These are phyloP conservation scores for Chauna torquata DNA, from an alignment of 2,113 vertebrate species.

Conservation along the genomic window DNA sequence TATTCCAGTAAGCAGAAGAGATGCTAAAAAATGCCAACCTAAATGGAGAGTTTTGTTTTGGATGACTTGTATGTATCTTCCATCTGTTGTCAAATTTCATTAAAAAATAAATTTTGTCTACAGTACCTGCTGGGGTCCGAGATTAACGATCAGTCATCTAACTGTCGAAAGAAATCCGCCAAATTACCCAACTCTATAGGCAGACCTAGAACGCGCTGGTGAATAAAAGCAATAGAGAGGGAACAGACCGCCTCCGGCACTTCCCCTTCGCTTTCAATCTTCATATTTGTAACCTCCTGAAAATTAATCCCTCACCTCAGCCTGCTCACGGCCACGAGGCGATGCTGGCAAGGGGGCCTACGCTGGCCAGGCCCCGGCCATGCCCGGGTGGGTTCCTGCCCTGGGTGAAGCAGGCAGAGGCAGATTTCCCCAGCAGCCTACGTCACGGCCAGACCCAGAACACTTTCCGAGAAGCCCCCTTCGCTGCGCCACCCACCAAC, in stretches of 20 bases:
- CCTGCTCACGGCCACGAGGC: background rate
- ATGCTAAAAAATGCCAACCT: background rate
- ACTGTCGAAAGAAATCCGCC: background rate
- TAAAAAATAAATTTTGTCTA: background rate
- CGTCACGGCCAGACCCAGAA: conserved; percentile 59
- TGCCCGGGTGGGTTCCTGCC: conserved; percentile 50
- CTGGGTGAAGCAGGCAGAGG: conserved; percentile 35
- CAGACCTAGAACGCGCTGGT: background rate
- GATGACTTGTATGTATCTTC: background rate
- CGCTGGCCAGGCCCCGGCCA: background rate
- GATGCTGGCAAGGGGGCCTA: conserved; percentile 50
- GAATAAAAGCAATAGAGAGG: background rate
- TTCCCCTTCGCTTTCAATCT: conserved; percentile 38
- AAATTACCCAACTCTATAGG: background rate
- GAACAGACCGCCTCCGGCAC: background rate
- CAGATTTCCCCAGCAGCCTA: conserved; percentile 44
- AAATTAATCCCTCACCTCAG: conserved; percentile 15
- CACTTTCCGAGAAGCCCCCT: conserved; percentile 62
- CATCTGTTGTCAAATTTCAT: background rate
- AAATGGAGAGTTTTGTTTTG: background rate
- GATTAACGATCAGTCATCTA: background rate
- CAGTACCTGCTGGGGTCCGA: background rate
- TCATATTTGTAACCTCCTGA: background rate
- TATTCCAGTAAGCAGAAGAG: background rate
- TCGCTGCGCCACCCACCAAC: conserved; percentile 55